A percentile compares a stretch with the other conserved stretches of the same genome.
Conservation (phyloP, 2,113 vertebrate species). For the Etheostoma spectabile region DNA sequence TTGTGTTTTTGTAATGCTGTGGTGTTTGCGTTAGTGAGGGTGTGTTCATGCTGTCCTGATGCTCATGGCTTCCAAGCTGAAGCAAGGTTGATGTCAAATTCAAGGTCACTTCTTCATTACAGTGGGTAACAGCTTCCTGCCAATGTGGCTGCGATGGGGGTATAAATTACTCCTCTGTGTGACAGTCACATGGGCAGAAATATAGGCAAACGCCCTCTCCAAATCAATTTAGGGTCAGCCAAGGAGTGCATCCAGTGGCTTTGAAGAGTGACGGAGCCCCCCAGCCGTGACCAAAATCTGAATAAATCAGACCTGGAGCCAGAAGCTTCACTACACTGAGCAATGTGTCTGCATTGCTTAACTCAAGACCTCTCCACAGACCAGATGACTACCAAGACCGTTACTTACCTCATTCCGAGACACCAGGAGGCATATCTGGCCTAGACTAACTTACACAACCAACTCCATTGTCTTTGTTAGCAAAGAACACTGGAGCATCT, state of each 20-base stretch:
- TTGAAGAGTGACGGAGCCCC: conserved; percentile 49
- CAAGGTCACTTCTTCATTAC: conserved; percentile 74
- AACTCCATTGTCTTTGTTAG: neutral
- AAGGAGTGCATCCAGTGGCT: conserved; percentile 47
- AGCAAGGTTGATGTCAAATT: conserved; percentile 43
- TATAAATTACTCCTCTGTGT: conserved; percentile 56
- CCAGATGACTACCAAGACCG: conserved; percentile 26
- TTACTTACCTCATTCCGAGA: conserved; percentile 62
- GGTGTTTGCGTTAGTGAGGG: conserved; percentile 7
- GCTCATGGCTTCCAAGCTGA: conserved; percentile 40
- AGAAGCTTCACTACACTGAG: conserved; percentile 45
- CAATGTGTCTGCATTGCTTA: conserved; percentile 61
- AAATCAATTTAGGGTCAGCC: conserved; percentile 58
- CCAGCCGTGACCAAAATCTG: conserved; percentile 51
- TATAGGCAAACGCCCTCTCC: conserved; percentile 48
- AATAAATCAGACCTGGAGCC: conserved; percentile 69
- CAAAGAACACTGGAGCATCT: conserved; percentile 15
- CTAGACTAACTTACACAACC: conserved; percentile 35
- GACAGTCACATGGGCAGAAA: conserved; percentile 56
- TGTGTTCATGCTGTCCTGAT: conserved; percentile 44
- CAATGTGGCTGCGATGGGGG: conserved; percentile 5
- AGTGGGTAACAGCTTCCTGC: conserved; percentile 33
- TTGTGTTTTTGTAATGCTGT: conserved; percentile 24
- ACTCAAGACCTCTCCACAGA: conserved; percentile 55
- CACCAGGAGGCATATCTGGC: conserved; percentile 44